A percentile compares a stretch with the other conserved stretches of the same genome.
Conservation (phyloP, 2,113 vertebrate genomes). For the Ptychochromis oligacanthus region DNA sequence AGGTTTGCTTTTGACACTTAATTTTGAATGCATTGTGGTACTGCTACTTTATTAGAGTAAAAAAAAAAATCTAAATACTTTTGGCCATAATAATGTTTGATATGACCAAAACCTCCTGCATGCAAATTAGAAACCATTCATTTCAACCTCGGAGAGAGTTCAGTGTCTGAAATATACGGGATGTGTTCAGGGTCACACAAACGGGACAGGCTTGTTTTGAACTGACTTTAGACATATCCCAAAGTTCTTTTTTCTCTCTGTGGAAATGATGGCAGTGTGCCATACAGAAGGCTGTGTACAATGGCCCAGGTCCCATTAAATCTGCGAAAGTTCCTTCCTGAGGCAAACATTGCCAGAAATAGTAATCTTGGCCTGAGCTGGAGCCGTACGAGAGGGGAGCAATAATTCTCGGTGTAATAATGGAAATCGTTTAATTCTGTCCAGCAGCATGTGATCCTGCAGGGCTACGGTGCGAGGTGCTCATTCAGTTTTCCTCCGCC, state of each 20-base stretch:
- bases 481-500: constrained; percentile 83
- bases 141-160: constrained; percentile 15
- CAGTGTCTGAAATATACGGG: constrained; percentile 22
- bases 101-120: background rate
- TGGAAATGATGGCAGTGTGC: constrained; percentile 84
- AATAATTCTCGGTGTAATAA: constrained; percentile 91
- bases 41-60: background rate
- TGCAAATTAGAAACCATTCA: constrained; percentile 11
- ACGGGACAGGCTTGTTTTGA: constrained; percentile 58
- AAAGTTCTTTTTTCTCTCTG: constrained; percentile 74
- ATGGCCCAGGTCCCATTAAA: constrained; percentile 97
- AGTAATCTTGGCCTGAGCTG: constrained; percentile 89
- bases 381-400: constrained; percentile 86
- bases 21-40: background rate
- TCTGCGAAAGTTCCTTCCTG: constrained; percentile 97
- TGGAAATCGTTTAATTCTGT: constrained; percentile 94
- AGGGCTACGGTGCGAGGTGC: constrained; percentile 82
- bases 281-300: constrained; percentile 98
- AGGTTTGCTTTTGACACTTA: background rate
- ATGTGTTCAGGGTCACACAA: constrained; percentile 56
- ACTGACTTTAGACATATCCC: constrained; percentile 75
- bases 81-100: background rate
- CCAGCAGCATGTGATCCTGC: constrained; percentile 85
- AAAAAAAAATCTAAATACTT: background rate
- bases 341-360: constrained; percentile 96